Conservation (phyloP, 2,113 vertebrate species). For the Genyomyrus donnyi region DNA sequence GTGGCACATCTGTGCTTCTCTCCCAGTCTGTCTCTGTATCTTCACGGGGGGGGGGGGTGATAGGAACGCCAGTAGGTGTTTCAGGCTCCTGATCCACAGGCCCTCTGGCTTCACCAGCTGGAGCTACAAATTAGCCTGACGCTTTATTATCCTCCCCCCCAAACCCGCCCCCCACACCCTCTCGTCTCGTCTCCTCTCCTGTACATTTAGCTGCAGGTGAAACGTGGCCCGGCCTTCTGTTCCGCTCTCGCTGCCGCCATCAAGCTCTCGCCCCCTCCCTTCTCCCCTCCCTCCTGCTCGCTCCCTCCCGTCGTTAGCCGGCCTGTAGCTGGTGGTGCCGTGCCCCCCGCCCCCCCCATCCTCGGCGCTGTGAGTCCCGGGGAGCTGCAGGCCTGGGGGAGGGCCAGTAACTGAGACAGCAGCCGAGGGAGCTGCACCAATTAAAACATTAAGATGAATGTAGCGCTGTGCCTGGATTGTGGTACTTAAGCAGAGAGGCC, state of each 20-base stretch:
- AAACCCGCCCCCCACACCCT: not conserved
- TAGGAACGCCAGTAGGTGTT: slow-evolving; percentile 63
- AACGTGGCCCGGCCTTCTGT: slow-evolving; percentile 76
- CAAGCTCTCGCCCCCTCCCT: slow-evolving; percentile 38
- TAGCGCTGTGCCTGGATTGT: slow-evolving; percentile 66
- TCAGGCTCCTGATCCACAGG: slow-evolving; percentile 56
- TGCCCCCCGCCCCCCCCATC: slow-evolving; percentile 21
- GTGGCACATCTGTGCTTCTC: not conserved
- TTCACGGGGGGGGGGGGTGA: slow-evolving; percentile 44
- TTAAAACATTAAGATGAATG: slow-evolving; percentile 73
- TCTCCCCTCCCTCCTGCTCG: slow-evolving; percentile 62
- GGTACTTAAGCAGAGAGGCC: slow-evolving; percentile 69
- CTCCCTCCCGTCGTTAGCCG: slow-evolving; percentile 63
- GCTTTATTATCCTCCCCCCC: slow-evolving; percentile 64
- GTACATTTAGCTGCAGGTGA: slow-evolving; percentile 85
- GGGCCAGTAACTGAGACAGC: slow-evolving; percentile 65
- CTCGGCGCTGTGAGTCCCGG: slow-evolving; percentile 50
- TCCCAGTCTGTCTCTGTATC: slow-evolving; percentile 64
- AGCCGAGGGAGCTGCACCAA: slow-evolving; percentile 70
- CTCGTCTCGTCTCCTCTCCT: slow-evolving; percentile 39
- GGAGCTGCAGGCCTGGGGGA: slow-evolving; percentile 59
- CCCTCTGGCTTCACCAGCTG: slow-evolving; percentile 91
- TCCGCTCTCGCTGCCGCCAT: slow-evolving; percentile 70
- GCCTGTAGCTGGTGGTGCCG: slow-evolving; percentile 64
- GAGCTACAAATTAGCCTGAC: slow-evolving; percentile 83